These are phyloP conservation scores for Ephydatia muelleri DNA, from an alignment of 37 sponge, comb jelly and placozoan genomes.

Conservation along the genomic window DNA sequence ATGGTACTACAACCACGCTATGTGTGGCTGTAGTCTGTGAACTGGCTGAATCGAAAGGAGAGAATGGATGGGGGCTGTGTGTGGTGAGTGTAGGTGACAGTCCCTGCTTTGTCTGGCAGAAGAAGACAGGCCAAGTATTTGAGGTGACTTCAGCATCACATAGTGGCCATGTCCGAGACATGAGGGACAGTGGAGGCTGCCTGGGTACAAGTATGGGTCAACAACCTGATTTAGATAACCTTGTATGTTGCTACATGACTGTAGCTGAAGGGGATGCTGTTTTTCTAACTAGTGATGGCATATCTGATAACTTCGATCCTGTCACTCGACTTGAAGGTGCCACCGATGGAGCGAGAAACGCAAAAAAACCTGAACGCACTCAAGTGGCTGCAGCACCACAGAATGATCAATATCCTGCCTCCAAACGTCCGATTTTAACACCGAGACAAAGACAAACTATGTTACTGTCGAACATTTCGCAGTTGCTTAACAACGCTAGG, in stretches of 20 bases:
- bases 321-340: constrained; percentile 48
- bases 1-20: constrained; percentile 81
- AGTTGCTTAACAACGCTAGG: too few relatives aligned
- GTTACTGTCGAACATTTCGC: too few relatives aligned
- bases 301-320: constrained; percentile 84
- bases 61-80: constrained; percentile 37
- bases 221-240: constrained; percentile 76
- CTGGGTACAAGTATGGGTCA: constrained; percentile 71
- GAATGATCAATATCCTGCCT: constrained; percentile 34
- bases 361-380: too few relatives aligned
- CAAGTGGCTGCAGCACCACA: too few relatives aligned
- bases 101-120: constrained; percentile 71
- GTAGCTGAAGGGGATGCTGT: constrained; percentile 58
- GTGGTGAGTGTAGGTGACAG: constrained; percentile 80
- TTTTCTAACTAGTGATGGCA: constrained; percentile 72
- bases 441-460: too few relatives aligned
- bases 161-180: constrained; percentile 52
- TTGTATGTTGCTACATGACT: constrained; percentile 60
- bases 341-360: neutral
- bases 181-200: constrained; percentile 79
- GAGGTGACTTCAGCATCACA: constrained; percentile 63
- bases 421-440: too few relatives aligned
- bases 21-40: constrained; percentile 69
- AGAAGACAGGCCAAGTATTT: constrained; percentile 30
- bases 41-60: constrained; percentile 31